These are phyloP conservation scores for Amphimallon solstitiale DNA, from an alignment of 2,888 invertebrate species.

Conservation along the genomic window DNA sequence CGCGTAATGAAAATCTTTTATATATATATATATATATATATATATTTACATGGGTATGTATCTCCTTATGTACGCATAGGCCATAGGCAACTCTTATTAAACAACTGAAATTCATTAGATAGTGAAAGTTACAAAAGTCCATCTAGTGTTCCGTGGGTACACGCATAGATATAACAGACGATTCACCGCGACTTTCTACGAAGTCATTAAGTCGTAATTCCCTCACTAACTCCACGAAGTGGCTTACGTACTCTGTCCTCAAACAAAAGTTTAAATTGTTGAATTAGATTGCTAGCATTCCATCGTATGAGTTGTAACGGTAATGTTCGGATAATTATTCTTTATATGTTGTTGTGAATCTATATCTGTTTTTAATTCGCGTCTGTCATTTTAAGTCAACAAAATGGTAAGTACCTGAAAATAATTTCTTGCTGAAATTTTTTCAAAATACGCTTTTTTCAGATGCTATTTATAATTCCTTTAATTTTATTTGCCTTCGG, in stretches of 20 bases:
- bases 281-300: not conserved
- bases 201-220: not conserved
- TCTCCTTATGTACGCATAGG: too few species aligned
- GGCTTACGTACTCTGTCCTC: not conserved
- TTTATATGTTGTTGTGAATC: too few species aligned
- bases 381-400: not conserved
- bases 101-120: too few species aligned
- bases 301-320: not conserved
- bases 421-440: not conserved
- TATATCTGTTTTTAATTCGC: not conserved
- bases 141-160: not conserved
- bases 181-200: slow-evolving; percentile 24
- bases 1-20: too few species aligned
- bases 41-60: too few species aligned
- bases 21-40: too few species aligned
- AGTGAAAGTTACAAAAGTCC: not conserved
- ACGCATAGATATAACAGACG: not conserved
- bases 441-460: slow-evolving; percentile 20
- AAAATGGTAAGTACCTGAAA: slow-evolving; percentile 14
- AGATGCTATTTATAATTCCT: slow-evolving; percentile 22
- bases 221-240: not conserved
- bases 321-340: not conserved
- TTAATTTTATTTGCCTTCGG: not conserved
- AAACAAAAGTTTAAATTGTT: not conserved
- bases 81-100: too few species aligned